phyloP scores from a whole-genome alignment of 2,888 invertebrate species.

The Deroplatys truncata region DNA sequence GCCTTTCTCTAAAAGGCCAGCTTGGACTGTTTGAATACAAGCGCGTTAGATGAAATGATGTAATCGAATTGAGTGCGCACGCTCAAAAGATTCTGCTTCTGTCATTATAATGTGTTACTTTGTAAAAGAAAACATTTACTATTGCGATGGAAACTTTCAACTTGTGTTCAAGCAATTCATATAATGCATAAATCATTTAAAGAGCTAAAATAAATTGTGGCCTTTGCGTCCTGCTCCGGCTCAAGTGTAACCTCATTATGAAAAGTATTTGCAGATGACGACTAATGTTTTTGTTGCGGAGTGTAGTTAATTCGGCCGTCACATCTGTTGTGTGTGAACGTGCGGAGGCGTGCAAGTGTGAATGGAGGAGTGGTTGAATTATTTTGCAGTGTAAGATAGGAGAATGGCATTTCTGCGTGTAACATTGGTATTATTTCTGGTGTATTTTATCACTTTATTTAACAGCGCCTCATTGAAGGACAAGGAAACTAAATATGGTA shows the following conservation, averaged over 20 bases:
- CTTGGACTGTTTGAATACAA: neutral
- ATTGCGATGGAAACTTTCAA: neutral
- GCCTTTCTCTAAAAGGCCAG: neutral
- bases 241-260: neutral
- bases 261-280: neutral
- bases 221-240: neutral
- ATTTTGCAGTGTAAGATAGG: neutral
- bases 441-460: conserved; percentile 2
- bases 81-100: neutral
- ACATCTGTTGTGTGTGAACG: neutral
- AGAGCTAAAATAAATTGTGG: neutral
- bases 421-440: neutral
- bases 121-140: neutral
- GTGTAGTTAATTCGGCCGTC: neutral
- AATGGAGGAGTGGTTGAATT: neutral
- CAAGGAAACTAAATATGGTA: neutral
- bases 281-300: neutral
- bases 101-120: neutral
- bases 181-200: neutral
- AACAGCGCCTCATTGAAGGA: neutral
- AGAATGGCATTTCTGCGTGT: neutral
- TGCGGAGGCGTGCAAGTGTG: neutral
- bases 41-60: neutral
- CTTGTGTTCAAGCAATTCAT: neutral
- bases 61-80: neutral